phyloP scores from a whole-genome alignment of 2,797 vertebrate species.

The Tenualosa ilisha region DNA sequence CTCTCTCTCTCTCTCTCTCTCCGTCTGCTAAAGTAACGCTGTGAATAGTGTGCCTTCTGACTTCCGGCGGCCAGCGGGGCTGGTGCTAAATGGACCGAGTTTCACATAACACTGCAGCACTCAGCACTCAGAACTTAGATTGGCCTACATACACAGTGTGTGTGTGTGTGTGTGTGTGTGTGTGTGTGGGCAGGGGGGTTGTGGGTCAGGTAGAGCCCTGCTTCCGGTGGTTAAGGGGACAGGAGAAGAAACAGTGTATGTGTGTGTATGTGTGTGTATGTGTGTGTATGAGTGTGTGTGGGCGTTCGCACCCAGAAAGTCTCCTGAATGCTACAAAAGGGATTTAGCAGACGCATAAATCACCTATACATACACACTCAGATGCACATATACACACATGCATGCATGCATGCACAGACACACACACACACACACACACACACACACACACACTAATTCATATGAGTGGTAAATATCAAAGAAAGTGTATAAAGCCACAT shows the following conservation, averaged over 20 bases:
- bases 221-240: neutral
- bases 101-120: too few species aligned
- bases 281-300: neutral
- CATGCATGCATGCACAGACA: neutral
- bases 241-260: neutral
- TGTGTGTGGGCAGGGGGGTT: neutral
- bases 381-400: conserved; percentile 5
- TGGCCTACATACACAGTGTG: neutral
- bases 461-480: neutral
- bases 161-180: neutral
- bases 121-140: too few species aligned
- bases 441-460: conserved; percentile 2
- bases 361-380: neutral
- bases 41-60: neutral
- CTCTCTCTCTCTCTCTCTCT: neutral
- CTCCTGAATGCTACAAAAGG: neutral
- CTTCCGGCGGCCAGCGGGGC: neutral
- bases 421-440: conserved; percentile 3
- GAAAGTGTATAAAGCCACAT: neutral
- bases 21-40: neutral
- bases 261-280: too few species aligned
- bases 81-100: neutral
- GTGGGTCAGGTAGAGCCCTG: too few species aligned
- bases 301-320: too few species aligned
- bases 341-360: neutral